phyloP scores from a whole-genome alignment of 2,113 vertebrate genomes.

The Camelus dromedarius region DNA sequence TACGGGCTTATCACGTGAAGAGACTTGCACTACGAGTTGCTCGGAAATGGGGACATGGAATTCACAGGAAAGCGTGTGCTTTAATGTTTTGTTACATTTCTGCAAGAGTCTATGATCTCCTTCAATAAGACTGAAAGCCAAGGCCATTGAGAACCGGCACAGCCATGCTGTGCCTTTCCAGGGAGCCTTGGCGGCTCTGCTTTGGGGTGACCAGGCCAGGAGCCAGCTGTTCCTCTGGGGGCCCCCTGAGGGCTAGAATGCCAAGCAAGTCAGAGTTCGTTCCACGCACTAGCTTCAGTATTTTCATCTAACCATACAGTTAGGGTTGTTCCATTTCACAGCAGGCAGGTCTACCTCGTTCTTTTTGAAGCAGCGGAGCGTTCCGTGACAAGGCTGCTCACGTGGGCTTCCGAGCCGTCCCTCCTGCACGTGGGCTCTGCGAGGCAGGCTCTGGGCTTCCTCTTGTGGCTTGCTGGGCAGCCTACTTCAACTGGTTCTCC shows the following conservation, averaged over 20 bases:
- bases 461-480: not conserved
- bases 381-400: accelerated
- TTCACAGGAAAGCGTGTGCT: not conserved
- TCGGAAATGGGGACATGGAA: not conserved
- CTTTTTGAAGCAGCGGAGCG: not conserved
- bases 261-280: not conserved
- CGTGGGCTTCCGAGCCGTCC: accelerated
- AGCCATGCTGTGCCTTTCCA: not conserved
- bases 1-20: accelerated
- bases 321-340: not conserved
- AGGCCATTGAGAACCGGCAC: not conserved
- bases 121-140: accelerated
- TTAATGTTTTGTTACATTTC: accelerated
- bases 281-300: accelerated
- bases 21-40: not conserved
- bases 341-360: not conserved
- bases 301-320: not conserved
- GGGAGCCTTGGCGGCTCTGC: not conserved
- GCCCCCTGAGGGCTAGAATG: not conserved
- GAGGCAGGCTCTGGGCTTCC: not conserved
- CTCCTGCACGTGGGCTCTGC: accelerated
- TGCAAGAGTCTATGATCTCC: accelerated
- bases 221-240: not conserved
- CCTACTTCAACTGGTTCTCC: not conserved
- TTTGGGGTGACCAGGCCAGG: not conserved